These are phyloP conservation scores for Arion vulgaris DNA, from an alignment of 1,140 invertebrate species.

Conservation along the genomic window DNA sequence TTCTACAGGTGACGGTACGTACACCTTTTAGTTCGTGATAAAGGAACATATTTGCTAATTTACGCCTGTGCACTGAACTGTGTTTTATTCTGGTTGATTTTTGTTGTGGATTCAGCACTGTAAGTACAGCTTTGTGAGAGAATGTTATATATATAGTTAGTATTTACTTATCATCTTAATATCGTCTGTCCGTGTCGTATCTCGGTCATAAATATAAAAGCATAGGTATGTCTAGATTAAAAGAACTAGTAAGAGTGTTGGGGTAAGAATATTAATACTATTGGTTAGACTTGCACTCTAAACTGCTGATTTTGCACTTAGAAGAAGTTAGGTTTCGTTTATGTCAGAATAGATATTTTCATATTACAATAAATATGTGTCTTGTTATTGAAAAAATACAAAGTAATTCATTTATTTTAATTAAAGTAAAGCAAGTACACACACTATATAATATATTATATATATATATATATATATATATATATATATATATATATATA, in stretches of 20 bases:
- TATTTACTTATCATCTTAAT: constrained; percentile 2
- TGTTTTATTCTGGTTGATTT: background rate
- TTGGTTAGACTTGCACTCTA: background rate
- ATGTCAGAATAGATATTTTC: too few relatives aligned
- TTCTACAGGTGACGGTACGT: background rate
- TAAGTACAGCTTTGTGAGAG: background rate
- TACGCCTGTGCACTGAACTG: background rate
- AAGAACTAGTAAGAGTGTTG: background rate
- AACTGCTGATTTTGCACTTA: background rate
- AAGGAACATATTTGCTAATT: background rate
- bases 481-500: too few relatives aligned
- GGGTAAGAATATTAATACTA: background rate
- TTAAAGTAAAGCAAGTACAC: too few relatives aligned
- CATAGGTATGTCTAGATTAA: background rate
- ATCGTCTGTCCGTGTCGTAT: background rate
- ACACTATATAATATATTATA: too few relatives aligned
- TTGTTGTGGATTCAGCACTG: background rate
- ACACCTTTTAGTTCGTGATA: background rate
- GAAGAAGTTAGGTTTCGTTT: background rate
- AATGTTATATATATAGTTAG: background rate
- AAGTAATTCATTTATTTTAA: too few relatives aligned
- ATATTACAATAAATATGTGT: too few relatives aligned
- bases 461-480: too few relatives aligned
- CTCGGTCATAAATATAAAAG: background rate
- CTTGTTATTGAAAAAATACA: too few relatives aligned